Percentiles rank a stretch among this genome's conserved stretches.
phyloP scores from a whole-genome alignment of 92 coral and sea anemone genomes.

The Bergia sp. region DNA sequence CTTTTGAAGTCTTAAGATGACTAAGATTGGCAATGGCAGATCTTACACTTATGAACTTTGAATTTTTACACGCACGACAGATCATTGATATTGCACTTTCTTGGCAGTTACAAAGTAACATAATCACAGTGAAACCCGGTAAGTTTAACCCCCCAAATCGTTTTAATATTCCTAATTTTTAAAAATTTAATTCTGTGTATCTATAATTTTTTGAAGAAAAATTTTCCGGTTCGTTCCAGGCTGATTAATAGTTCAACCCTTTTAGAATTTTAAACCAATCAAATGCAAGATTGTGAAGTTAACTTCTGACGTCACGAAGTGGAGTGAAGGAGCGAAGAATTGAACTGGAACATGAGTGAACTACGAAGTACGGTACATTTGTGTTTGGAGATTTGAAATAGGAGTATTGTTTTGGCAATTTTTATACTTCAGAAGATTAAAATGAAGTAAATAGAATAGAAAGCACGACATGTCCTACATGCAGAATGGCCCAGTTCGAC shows the following conservation, averaged over 20 bases:
- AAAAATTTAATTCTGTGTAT: too few species aligned
- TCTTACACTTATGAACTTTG: too few species aligned
- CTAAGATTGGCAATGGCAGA: too few species aligned
- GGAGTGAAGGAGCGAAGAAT: slow-evolving; percentile 28
- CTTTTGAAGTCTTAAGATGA: too few species aligned
- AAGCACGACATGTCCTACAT: slow-evolving; percentile 65
- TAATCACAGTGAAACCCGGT: not conserved
- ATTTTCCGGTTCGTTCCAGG: not conserved
- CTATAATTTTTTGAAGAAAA: too few species aligned
- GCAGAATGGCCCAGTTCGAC: slow-evolving; percentile 87
- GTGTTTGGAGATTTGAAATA: not conserved
- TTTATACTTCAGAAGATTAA: not conserved
- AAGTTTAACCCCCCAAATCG: not conserved
- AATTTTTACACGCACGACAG: not conserved
- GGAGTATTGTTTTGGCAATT: not conserved
- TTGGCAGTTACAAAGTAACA: too few species aligned
- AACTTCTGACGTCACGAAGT: slow-evolving; percentile 26
- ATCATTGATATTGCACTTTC: too few species aligned
- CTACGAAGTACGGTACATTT: not conserved
- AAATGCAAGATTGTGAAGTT: not conserved
- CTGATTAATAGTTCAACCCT: not conserved
- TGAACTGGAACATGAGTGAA: slow-evolving; percentile 21
- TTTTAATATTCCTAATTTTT: not conserved
- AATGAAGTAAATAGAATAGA: slow-evolving; percentile 33
- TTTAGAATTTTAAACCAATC: slow-evolving; percentile 15